Conservation (phyloP, 2,888 invertebrate genomes). For the Dynastes grantii region DNA sequence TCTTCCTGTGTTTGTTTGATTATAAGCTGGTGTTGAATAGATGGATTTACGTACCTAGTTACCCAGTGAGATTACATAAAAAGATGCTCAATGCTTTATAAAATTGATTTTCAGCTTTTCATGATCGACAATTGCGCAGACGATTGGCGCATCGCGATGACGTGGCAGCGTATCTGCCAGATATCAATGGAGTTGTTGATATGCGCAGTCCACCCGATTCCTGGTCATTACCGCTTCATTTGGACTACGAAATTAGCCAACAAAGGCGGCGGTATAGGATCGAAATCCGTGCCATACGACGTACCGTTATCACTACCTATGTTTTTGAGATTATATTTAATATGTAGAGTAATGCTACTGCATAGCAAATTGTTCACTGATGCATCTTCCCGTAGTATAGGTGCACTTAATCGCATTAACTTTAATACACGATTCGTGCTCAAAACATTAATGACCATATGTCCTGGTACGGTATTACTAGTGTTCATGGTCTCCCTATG, state of each 20-base stretch:
- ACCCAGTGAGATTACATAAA: no score
- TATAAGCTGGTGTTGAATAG: no score
- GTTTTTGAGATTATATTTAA: conserved; percentile 99
- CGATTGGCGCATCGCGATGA: conserved; percentile 99
- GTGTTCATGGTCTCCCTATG: conserved; percentile 99
- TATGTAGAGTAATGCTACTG: conserved; percentile 99
- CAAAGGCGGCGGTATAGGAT: conserved; percentile 79
- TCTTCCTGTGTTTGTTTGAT: no score
- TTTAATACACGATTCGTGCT: conserved; percentile 95
- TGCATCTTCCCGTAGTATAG: conserved; percentile 98
- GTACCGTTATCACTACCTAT: conserved; percentile 98
- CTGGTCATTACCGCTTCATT: conserved; percentile 95
- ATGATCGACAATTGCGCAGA: conserved; percentile 99
- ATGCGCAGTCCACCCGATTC: conserved; percentile 98
- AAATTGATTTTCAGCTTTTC: conserved; percentile 86
- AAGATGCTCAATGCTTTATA: background rate
- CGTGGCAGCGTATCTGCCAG: conserved; percentile 96
- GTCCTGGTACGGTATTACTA: conserved; percentile 96
- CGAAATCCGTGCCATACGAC: conserved; percentile 90
- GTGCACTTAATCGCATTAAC: conserved; percentile 97
- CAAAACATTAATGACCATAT: conserved; percentile 99
- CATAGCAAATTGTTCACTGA: conserved; percentile 99
- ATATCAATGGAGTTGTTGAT: conserved; percentile 93
- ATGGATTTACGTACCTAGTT: no score
- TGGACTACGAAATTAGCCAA: conserved; percentile 98